phyloP scores from a whole-genome alignment of 2,888 invertebrate genomes.

The Yponomeuta cagnagella region DNA sequence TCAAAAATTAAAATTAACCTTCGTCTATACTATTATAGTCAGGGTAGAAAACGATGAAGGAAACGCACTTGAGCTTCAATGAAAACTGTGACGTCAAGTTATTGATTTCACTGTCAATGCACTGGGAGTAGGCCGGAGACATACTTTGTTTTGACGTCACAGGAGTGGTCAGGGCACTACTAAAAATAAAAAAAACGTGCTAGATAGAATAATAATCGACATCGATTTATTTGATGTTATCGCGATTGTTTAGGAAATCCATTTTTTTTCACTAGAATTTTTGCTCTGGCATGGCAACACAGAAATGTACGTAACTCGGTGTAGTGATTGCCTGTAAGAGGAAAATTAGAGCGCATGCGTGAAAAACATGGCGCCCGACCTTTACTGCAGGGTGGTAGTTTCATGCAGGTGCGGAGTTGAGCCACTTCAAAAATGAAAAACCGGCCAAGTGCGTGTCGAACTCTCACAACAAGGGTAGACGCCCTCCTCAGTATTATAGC shows the following conservation, averaged over 20 bases:
- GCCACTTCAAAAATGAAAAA: slow-evolving; percentile 3
- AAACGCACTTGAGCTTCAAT: slow-evolving; percentile 1
- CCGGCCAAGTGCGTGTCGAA: too few relatives aligned
- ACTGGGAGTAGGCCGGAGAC: slow-evolving; percentile 28
- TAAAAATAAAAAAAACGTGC: too few relatives aligned
- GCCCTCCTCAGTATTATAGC: too few relatives aligned
- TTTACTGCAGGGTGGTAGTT: slow-evolving; percentile 54
- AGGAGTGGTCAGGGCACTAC: neutral
- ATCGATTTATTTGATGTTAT: too few relatives aligned
- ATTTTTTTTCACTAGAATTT: neutral
- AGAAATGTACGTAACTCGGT: slow-evolving; percentile 32
- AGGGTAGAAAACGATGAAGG: neutral
- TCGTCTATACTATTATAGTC: too few relatives aligned
- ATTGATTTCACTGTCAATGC: slow-evolving; percentile 58
- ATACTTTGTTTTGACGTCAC: neutral
- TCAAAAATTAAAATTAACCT: too few relatives aligned
- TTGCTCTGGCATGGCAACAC: slow-evolving; percentile 31
- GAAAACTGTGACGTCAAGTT: slow-evolving; percentile 55
- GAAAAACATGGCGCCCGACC: slow-evolving; percentile 61
- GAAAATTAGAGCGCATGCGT: slow-evolving; percentile 62
- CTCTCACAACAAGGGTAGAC: too few relatives aligned
- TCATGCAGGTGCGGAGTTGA: slow-evolving; percentile 40
- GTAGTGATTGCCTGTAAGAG: slow-evolving; percentile 56
- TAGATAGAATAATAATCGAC: too few relatives aligned
- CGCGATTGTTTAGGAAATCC: too few relatives aligned